Percentiles rank a stretch among this genome's conserved stretches.
Evolutionary conservation across 2,888 invertebrate genomes (phyloP).

Genomic region (Sycophila texana): DNA sequence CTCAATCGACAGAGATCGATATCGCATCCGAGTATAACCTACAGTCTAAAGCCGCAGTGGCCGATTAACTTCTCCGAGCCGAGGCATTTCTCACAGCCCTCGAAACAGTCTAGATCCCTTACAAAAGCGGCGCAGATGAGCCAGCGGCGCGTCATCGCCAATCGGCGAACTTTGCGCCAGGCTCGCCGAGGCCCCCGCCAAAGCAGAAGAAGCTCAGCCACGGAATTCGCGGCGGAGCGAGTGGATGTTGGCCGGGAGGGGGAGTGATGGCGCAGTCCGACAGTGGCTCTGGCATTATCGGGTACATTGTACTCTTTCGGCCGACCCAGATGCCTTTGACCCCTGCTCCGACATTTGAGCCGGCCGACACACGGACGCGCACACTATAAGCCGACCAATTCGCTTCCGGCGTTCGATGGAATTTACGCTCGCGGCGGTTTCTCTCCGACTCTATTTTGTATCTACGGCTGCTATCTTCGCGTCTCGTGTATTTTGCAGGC

Average conservation of each 20-base stretch:
- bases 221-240: no score
- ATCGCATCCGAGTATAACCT: no score
- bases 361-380: constrained; percentile 2
- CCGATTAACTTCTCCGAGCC: background rate
- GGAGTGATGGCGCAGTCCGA: background rate
- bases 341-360: constrained; percentile 24
- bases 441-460: no score
- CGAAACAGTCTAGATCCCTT: background rate
- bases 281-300: constrained; percentile 8
- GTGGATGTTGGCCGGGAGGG: background rate
- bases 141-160: background rate
- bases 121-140: no score
- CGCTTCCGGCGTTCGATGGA: constrained; percentile 9
- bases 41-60: no score
- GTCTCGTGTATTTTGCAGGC: no score
- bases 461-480: no score
- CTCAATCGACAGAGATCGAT: no score
- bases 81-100: background rate
- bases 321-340: constrained; percentile 51
- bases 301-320: constrained; percentile 36
- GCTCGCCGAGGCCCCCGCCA: background rate
- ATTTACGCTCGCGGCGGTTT: background rate
- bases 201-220: background rate
- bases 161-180: background rate
- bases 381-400: constrained; percentile 4